Base-by-base conservation (phyloP, 2,113 vertebrate genomes). In the Carollia perspicillata region DNA sequence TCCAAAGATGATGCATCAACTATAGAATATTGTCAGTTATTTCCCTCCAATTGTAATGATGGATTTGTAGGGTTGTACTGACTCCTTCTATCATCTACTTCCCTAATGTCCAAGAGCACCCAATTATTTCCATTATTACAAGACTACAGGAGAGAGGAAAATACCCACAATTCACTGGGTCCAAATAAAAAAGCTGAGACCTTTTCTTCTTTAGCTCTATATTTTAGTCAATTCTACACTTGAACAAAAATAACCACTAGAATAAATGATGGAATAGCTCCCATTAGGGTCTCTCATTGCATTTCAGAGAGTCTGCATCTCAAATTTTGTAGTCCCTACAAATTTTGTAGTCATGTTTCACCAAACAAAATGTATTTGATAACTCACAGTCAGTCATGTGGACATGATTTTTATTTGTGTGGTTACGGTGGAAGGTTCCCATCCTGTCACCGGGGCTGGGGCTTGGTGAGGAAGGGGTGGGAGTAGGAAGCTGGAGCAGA, bases 341-440 rank as follows among this genome's bases (percentile, higher is more conserved):
- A n/a, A n/a, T n/a, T n/a, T n/a, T n/a, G 33, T 93, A 94, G 79
- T 92, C 65, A 47, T 97, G 96, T 91, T 97, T 98, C 66, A 92
- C 18, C 18, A 55, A 65, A 47, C 72, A 58, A 96, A 95, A 94
- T 93, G 84, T 94, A 94, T 93, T 93, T 87, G 95, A 96, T 94
- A 97, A 96, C 93, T 97, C 96, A 95, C 63, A 77, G 86, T 93
- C 89, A 84, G 0, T 94, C 0, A 3, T 30, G 49, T 91, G 47
- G 55, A 90, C 65, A 85, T 96, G 96, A 97, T 96, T 98, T 97
- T 95, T 86, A 84, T 91, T 95, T 89, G 89, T 1, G 12, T 95
- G 96, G 93, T 93, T 96, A 90, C 79, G 68, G 47, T 63, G 55
- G 85, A 79, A 93, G 51, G 75, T 77, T 93, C 74, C 49, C 74